Percentiles rank a stretch among this genome's conserved stretches.
These are phyloP conservation scores for Drosophila algonquin DNA, from an alignment of 2,888 invertebrate genomes.

Conservation along the genomic window DNA sequence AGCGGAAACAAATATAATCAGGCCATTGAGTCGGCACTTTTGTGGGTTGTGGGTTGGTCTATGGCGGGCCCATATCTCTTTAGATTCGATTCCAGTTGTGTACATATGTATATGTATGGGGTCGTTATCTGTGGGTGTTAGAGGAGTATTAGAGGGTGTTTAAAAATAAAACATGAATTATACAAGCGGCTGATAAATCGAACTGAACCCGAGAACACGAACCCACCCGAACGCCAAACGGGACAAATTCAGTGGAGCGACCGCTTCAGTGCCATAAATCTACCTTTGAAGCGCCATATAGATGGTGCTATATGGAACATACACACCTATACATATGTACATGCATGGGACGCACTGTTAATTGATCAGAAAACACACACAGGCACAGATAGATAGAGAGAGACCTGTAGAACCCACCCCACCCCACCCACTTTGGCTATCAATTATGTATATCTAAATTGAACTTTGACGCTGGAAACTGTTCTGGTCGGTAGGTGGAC, in stretches of 20 bases:
- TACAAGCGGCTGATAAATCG: constrained; percentile 63
- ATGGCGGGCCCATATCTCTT: neutral
- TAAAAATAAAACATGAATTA: constrained; percentile 67
- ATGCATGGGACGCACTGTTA: constrained; percentile 16
- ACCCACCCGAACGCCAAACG: constrained; percentile 8
- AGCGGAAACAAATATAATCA: constrained; percentile 39
- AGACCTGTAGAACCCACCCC: neutral
- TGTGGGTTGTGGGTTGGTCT: neutral
- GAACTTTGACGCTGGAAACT: constrained; percentile 65
- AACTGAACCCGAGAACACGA: neutral
- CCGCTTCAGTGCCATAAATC: constrained; percentile 35
- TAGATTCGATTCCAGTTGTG: constrained; percentile 1
- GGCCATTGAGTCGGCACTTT: constrained; percentile 24
- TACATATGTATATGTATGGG: no score
- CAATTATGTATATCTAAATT: constrained; percentile 66
- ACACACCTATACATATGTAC: neutral
- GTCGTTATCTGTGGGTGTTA: constrained; percentile 25
- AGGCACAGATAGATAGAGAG: neutral
- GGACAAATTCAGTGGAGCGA: no score
- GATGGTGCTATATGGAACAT: constrained; percentile 1
- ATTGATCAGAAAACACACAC: constrained; percentile 23
- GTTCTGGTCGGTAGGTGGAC: neutral
- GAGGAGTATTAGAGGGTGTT: constrained; percentile 57
- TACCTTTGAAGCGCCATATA: constrained; percentile 48
- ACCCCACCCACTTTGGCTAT: constrained; percentile 47